Evolutionary conservation across 1,140 invertebrate species (phyloP).

Genomic region (Panulirus ornatus): DNA sequence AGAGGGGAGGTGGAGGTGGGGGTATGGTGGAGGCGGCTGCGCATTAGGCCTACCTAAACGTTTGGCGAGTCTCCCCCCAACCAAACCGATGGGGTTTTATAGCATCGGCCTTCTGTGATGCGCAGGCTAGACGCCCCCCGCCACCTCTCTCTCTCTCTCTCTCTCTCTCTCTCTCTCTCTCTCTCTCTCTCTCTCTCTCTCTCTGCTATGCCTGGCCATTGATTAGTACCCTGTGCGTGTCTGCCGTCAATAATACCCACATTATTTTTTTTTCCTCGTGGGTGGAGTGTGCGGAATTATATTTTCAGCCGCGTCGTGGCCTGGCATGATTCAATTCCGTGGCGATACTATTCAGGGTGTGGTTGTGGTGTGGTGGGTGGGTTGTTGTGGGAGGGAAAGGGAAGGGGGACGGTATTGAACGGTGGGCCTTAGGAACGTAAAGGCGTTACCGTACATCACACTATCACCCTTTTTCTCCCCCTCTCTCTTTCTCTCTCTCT

Average conservation of each 20-base stretch:
- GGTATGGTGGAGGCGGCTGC: constrained; percentile 6
- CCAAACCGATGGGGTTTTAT: too few relatives aligned
- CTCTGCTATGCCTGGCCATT: background rate
- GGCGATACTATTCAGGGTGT: too few relatives aligned
- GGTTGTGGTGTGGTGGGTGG: too few relatives aligned
- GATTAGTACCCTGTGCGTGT: background rate
- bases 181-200: background rate
- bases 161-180: background rate
- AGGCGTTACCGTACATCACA: too few relatives aligned
- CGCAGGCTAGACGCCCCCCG: background rate
- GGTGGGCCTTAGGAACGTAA: too few relatives aligned
- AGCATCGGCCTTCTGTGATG: background rate
- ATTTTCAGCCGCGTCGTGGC: background rate
- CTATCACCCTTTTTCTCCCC: too few relatives aligned
- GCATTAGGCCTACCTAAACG: background rate
- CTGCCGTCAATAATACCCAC: background rate
- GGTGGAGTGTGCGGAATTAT: too few relatives aligned
- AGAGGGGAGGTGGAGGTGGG: too few relatives aligned
- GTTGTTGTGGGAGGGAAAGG: too few relatives aligned
- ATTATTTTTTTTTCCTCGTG: too few relatives aligned
- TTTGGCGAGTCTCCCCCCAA: background rate
- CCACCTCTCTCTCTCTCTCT: background rate
- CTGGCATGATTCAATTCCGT: background rate
- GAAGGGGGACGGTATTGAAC: too few relatives aligned
- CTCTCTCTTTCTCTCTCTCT: too few relatives aligned